Percentiles rank a stretch among this genome's conserved stretches.
These are phyloP conservation scores for Magallana gigas DNA, from an alignment of 1,140 invertebrate species.

Conservation along the genomic window DNA sequence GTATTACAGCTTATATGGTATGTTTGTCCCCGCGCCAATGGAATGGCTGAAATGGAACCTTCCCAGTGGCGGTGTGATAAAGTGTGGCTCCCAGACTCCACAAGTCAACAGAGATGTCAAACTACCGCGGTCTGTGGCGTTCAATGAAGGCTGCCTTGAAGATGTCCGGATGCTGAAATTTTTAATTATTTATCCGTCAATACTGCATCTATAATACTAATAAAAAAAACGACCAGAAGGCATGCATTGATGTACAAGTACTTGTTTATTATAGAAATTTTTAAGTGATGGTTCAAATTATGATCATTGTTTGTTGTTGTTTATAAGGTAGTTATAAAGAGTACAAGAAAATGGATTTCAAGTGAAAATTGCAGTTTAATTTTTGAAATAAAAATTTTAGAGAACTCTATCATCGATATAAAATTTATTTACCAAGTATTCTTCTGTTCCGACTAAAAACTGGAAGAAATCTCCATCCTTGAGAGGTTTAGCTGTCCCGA, in stretches of 20 bases:
- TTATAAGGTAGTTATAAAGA: no score
- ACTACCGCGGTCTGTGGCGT: constrained; percentile 88
- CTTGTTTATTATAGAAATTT: no score
- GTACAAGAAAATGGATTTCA: no score
- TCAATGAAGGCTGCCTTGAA: constrained; percentile 94
- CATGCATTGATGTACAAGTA: no score
- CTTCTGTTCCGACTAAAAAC: constrained; percentile 97
- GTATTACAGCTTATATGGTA: constrained; percentile 87
- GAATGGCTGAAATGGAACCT: constrained; percentile 94
- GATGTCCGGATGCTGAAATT: constrained; percentile 92
- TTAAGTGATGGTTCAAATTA: no score
- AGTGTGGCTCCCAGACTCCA: constrained; percentile 98
- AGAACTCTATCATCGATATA: background rate
- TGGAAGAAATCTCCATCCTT: constrained; percentile 96
- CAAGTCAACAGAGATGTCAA: constrained; percentile 94
- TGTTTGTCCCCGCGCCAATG: constrained; percentile 95
- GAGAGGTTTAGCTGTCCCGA: constrained; percentile 96
- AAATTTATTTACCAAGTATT: constrained; percentile 85
- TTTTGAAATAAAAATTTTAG: no score
- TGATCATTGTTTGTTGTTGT: no score
- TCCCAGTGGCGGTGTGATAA: constrained; percentile 97
- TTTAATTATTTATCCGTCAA: background rate
- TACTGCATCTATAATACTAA: no score
- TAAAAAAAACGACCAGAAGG: no score
- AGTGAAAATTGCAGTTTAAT: no score